phyloP scores from a whole-genome alignment of 2,113 vertebrate genomes.

The Micronisus gabar region DNA sequence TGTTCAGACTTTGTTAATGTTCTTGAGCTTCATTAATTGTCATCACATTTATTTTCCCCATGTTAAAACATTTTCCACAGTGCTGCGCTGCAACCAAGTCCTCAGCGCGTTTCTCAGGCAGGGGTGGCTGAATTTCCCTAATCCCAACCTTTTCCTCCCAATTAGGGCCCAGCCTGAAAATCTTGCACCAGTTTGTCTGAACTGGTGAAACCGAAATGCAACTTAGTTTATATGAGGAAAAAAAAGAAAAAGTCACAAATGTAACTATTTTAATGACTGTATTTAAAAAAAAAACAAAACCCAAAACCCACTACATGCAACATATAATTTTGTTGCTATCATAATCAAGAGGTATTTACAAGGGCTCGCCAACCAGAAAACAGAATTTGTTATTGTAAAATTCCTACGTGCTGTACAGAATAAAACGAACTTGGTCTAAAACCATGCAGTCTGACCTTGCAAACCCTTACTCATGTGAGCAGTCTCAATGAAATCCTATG shows the following conservation, averaged over 20 bases:
- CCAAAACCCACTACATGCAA: accelerated
- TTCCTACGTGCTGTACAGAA: not conserved
- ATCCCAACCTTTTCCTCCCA: not conserved
- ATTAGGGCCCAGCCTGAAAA: not conserved
- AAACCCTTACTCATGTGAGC: not conserved
- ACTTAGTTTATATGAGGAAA: not conserved
- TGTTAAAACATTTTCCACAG: not conserved
- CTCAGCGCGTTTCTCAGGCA: accelerated
- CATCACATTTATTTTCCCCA: not conserved
- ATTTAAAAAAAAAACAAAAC: not conserved
- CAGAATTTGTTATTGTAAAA: not conserved
- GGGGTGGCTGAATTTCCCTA: not conserved
- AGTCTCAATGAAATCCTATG: not conserved
- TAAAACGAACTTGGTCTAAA: not conserved
- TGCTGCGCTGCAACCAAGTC: not conserved
- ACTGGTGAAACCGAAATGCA: not conserved
- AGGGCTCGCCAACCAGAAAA: not conserved
- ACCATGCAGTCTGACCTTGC: not conserved
- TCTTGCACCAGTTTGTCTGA: not conserved
- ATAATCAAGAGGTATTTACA: not conserved
- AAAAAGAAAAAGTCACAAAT: not conserved
- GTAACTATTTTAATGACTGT: not conserved
- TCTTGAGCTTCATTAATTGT: slow-evolving; percentile 27
- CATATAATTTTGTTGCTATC: not conserved
- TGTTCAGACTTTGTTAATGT: not conserved